Evolutionary conservation across 2,113 vertebrate genomes (phyloP).

Genomic region (Dipodomys stephensi): DNA sequence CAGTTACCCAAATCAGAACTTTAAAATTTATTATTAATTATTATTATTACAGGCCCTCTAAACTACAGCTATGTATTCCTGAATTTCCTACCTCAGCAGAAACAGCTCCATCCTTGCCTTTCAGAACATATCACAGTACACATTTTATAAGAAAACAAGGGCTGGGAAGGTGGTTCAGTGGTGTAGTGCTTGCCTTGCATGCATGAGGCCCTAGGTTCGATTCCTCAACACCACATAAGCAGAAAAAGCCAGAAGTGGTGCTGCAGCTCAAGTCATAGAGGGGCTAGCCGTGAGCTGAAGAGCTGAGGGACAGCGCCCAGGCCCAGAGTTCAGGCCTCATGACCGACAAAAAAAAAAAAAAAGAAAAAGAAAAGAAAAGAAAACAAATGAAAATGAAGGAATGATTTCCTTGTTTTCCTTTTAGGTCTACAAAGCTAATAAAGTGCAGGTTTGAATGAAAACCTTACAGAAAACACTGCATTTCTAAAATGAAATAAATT

Average conservation of each 20-base stretch:
- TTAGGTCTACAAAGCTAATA: conserved; percentile 11
- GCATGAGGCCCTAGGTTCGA: too few species aligned
- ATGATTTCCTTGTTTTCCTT: neutral
- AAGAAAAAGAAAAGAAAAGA: neutral
- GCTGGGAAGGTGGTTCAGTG: too few species aligned
- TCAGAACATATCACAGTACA: neutral
- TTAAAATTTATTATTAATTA: conserved; percentile 50
- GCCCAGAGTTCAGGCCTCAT: too few species aligned
- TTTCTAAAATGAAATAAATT: conserved; percentile 54
- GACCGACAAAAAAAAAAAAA: too few species aligned
- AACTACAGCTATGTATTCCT: conserved; percentile 2
- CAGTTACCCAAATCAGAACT: conserved; percentile 52
- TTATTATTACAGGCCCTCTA: neutral
- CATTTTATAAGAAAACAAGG: neutral
- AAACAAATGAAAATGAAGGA: neutral
- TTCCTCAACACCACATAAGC: too few species aligned
- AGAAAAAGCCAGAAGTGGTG: too few species aligned
- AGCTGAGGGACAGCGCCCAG: too few species aligned
- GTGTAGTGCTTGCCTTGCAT: too few species aligned
- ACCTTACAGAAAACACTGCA: neutral
- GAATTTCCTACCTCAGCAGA: neutral
- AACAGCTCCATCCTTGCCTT: neutral
- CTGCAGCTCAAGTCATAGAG: too few species aligned
- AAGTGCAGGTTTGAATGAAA: conserved; percentile 34
- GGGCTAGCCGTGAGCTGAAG: too few species aligned